These are phyloP conservation scores for Hydrotaea diabolus DNA, from an alignment of 2,888 invertebrate species.

Conservation along the genomic window DNA sequence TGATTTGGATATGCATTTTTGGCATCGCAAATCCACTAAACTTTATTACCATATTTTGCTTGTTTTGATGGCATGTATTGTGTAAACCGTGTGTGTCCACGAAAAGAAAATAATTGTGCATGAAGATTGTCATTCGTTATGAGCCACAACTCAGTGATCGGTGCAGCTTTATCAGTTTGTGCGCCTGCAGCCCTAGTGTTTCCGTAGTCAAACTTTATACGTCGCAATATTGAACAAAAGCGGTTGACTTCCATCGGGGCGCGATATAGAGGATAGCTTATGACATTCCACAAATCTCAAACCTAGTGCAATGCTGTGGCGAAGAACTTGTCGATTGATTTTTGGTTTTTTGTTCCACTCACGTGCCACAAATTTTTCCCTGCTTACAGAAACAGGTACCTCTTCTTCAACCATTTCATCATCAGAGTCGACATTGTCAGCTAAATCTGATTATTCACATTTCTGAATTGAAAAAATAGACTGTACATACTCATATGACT, in stretches of 20 bases:
- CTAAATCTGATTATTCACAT: no score
- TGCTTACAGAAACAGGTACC: slow-evolving; percentile 25
- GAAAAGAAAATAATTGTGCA: slow-evolving; percentile 70
- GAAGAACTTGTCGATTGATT: no score
- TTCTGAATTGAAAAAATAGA: no score
- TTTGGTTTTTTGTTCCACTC: slow-evolving; percentile 23
- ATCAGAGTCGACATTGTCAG: slow-evolving; percentile 12
- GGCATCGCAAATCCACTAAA: no score
- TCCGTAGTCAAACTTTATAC: background rate
- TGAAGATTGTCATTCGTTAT: slow-evolving; percentile 73
- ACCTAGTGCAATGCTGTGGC: no score
- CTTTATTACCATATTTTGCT: no score
- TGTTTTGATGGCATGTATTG: no score
- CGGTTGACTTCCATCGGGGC: slow-evolving; percentile 6
- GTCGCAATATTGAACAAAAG: background rate
- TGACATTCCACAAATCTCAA: slow-evolving; percentile 25
- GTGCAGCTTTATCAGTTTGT: background rate
- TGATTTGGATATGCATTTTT: no score
- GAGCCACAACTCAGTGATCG: slow-evolving; percentile 69
- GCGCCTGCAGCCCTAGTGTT: background rate
- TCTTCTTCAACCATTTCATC: slow-evolving; percentile 24
- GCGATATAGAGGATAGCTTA: no score
- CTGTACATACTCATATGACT: no score
- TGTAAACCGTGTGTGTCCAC: slow-evolving; percentile 50
- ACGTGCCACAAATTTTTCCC: slow-evolving; percentile 7